phyloP scores from a whole-genome alignment of 2,797 vertebrate genomes.

The Onychomys torridus region DNA sequence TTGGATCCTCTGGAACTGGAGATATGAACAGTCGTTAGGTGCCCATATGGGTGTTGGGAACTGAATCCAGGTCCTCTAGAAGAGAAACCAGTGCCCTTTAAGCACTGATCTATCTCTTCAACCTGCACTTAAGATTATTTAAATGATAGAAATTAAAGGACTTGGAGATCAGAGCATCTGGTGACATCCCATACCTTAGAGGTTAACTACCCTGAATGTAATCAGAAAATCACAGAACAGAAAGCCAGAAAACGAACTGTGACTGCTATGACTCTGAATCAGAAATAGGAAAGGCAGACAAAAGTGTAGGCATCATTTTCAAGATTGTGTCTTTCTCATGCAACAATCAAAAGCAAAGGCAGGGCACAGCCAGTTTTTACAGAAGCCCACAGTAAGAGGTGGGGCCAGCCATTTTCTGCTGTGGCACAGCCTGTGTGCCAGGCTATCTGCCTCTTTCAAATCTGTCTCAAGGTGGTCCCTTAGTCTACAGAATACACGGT shows the following conservation, averaged over 20 bases:
- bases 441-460: not conserved
- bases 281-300: not conserved
- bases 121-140: not conserved
- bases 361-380: not conserved
- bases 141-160: not conserved
- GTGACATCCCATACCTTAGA: not conserved
- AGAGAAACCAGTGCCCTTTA: not conserved
- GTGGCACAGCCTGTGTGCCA: not conserved
- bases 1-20: not conserved
- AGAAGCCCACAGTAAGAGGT: not conserved
- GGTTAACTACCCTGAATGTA: not conserved
- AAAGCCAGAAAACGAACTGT: not conserved
- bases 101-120: not conserved
- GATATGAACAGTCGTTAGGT: not conserved
- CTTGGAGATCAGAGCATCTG: not conserved
- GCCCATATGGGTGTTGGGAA: not conserved
- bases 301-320: not conserved
- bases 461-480: not conserved
- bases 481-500: not conserved
- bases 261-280: not conserved
- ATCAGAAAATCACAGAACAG: constrained; percentile 9
- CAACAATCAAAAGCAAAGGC: not conserved
- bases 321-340: not conserved
- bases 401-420: rapidly evolving
- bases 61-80: not conserved